Evolutionary conservation across 1,140 invertebrate species (phyloP).

Genomic region (Cydia fagiglandana): DNA sequence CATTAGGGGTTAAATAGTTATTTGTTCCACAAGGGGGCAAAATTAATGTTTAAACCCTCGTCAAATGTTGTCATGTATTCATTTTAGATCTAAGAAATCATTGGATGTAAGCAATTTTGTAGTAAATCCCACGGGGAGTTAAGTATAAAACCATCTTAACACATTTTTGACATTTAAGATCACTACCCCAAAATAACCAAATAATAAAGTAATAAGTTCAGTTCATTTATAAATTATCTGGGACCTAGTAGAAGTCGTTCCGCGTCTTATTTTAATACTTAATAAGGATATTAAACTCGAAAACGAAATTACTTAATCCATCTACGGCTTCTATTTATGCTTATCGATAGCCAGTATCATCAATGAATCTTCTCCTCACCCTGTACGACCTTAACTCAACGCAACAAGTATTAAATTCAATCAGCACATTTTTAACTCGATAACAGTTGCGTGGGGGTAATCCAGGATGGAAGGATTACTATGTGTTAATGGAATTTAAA

Average conservation of each 20-base stretch:
- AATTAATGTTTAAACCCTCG: too few species aligned
- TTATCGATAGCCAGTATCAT: not conserved
- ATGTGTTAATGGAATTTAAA: not conserved
- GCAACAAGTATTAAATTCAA: not conserved
- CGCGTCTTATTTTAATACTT: not conserved
- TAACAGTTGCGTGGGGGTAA: not conserved
- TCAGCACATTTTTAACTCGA: not conserved
- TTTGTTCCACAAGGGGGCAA: too few species aligned
- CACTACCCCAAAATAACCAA: too few species aligned
- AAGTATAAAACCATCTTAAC: too few species aligned
- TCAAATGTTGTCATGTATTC: too few species aligned
- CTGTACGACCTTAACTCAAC: not conserved
- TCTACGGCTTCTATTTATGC: not conserved
- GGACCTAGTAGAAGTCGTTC: not conserved
- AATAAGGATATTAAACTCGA: not conserved
- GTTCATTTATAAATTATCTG: too few species aligned
- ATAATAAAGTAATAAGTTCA: too few species aligned
- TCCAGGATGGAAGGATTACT: slow-evolving; percentile 10
- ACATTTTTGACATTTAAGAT: too few species aligned
- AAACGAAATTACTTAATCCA: not conserved
- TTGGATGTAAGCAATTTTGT: too few species aligned
- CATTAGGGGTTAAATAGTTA: too few species aligned
- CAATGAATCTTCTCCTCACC: not conserved
- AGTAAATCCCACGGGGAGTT: too few species aligned
- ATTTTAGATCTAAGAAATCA: too few species aligned